Evolutionary conservation across 2,797 vertebrate genomes (phyloP), one percentile per base, ranked within the genome.

Genomic region (Meriones psammophilus): DNA sequence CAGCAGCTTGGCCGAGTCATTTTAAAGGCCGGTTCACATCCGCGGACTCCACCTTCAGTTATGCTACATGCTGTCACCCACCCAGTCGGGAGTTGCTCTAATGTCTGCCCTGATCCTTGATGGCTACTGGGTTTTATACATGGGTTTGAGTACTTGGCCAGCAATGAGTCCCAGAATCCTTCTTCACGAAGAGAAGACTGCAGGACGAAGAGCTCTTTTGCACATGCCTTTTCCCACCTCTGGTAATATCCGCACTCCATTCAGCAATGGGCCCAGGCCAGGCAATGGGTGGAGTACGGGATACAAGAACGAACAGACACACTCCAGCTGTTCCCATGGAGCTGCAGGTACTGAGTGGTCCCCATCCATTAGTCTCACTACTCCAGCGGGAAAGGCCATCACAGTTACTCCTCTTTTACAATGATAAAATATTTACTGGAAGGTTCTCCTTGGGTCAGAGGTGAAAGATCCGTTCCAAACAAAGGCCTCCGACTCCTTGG

Each of bases 361-460:
- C 39, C 15, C 20, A 28, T 30, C 28, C 18, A 20, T 15, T 36
- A 56, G 36, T 68, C 39, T 93, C 54, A 71, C 8, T 77, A 83
- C 83, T 77, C 80, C n/a, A 46, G 58, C 36, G 81, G 46, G 74
- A 88, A 83, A 92, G 91, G 50, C 73, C 42, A 89, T 28, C 64
- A 20, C 24, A 1, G 2, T 62, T 54, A 69, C 14, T 76, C 22
- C 39, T 50, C 24, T 81, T 87, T 74, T 84, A 56, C 33, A 85
- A 89, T 60, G 66, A 94, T 64, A 86, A 83, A 90, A 62, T 33
- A 20, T 14, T 85, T 46, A 20, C 0, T 84, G 56, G 22, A 68
- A 24, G 85, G 50, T 86, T 93, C 60, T 74, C 26, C 60, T 81
- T 78, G 24, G 56, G 24, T 60, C 79, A 74, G 73, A 46, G 28